Evolutionary conservation across 2,888 invertebrate genomes (phyloP), one percentile per base, ranked within the genome.

Genomic region (Eristalinus aeneus): DNA sequence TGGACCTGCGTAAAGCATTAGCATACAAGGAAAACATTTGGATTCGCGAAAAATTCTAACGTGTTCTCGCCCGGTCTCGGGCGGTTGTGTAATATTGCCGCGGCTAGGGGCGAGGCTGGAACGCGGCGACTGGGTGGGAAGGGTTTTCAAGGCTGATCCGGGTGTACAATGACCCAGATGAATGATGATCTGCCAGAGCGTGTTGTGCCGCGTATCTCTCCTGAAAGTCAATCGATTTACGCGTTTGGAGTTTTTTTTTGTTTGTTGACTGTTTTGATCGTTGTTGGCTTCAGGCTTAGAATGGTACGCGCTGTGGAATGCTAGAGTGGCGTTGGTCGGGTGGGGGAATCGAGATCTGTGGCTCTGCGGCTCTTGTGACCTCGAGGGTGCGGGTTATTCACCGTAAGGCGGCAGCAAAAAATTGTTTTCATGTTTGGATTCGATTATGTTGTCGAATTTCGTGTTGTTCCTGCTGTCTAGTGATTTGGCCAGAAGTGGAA

Each of bases 331-430:
- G 46, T 46, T 16, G 46, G 6, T 16, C 8, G 46, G n/a, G 16
- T 16, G 16, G 46, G 46, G 16, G 46, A 46, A 16, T 16, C 16
- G 46, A n/a, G 46, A 16, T 16, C 46, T n/a, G 46, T n/a, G 39
- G n/a, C n/a, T 39, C 4, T 23, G 36, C 46, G 16, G 32, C 39
- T 12, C 11, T 31, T 34, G n/a, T 71, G 83, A 61, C 83, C 83
- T 83, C 83, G 78, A 65, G 64, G 69, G 64, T 69, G 56, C 31
- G 69, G 83, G 83, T 77, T 83, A 78, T 83, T 83, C 83, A 83
- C 83, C 83, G 76, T 75, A 67, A 68, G 23, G 56, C 22, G 60
- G 10, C 32, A 67, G 3, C n/a, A 67, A 77, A 83, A 73, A 83
- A 67, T 72, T 69, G 68, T 83, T 83, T 83, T 83, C 27, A 77